Conservation (phyloP, 2,888 invertebrate species). For the Ophion costatus region DNA sequence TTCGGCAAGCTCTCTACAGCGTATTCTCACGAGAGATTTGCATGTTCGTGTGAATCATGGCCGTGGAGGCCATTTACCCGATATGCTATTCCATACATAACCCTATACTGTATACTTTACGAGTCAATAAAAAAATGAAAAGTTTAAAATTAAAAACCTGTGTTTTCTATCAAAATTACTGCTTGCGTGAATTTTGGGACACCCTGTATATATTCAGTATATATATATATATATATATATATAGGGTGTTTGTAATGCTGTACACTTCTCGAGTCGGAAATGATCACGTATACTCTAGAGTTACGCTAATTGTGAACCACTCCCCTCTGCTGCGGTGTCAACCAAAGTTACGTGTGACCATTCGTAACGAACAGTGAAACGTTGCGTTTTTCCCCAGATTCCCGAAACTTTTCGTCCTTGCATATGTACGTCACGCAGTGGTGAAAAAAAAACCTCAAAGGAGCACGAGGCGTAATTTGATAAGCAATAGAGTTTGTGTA, state of each 20-base stretch:
- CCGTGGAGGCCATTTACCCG: no score
- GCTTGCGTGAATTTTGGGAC: no score
- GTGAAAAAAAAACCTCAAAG: not conserved
- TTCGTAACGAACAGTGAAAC: not conserved
- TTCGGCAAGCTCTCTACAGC: no score
- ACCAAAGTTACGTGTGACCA: constrained; percentile 24
- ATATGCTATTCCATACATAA: no score
- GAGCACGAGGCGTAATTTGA: not conserved
- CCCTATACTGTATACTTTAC: no score
- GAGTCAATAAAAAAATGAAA: no score
- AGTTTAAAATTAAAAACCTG: no score
- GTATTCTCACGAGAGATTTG: no score
- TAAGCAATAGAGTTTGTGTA: not conserved
- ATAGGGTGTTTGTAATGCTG: constrained; percentile 27
- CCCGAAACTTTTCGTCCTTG: not conserved
- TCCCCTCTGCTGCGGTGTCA: not conserved
- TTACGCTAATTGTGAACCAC: constrained; percentile 58
- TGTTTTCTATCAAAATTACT: no score
- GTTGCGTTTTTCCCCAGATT: not conserved
- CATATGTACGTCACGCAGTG: not conserved
- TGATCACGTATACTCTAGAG: constrained; percentile 34
- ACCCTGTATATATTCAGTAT: no score
- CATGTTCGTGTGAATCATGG: no score
- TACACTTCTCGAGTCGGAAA: constrained; percentile 28
- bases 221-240: no score